These are phyloP conservation scores for Cromileptes altivelis DNA, from an alignment of 2,113 vertebrate species.

Conservation along the genomic window DNA sequence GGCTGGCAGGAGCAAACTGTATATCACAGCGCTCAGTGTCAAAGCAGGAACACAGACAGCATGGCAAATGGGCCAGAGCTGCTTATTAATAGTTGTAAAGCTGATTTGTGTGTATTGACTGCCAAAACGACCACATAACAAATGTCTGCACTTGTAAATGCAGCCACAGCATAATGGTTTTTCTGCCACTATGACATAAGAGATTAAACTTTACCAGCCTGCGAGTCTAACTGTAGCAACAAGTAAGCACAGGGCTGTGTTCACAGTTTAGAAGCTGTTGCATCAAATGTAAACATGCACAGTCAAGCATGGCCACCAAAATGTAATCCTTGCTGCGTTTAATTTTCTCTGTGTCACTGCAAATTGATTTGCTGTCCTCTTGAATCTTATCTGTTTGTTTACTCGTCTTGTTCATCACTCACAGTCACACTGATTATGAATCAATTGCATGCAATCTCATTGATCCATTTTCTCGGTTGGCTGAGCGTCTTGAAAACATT, in stretches of 20 bases:
- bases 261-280: constrained; percentile 41
- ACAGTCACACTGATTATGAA: constrained; percentile 71
- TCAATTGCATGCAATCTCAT: constrained; percentile 53
- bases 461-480: constrained; percentile 71
- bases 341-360: constrained; percentile 62
- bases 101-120: constrained; percentile 71
- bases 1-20: constrained; percentile 57
- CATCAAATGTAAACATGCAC: constrained; percentile 50
- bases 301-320: constrained; percentile 48
- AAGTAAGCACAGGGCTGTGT: constrained; percentile 51
- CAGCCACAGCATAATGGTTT: constrained; percentile 65
- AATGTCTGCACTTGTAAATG: constrained; percentile 73
- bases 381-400: constrained; percentile 70
- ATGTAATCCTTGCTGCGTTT: constrained; percentile 60
- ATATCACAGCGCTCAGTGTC: constrained; percentile 57
- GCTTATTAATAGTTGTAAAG: constrained; percentile 74
- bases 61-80: constrained; percentile 63
- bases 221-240: constrained; percentile 64
- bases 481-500: constrained; percentile 50
- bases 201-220: constrained; percentile 67
- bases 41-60: constrained; percentile 51
- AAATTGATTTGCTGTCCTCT: constrained; percentile 70
- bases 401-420: constrained; percentile 64
- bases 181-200: constrained; percentile 62
- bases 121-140: constrained; percentile 71